Percentiles rank a stretch among this genome's conserved stretches.
These are phyloP conservation scores for Amphiura filiformis DNA, from an alignment of 35 echinoderm and acorn worm genomes.

Conservation along the genomic window DNA sequence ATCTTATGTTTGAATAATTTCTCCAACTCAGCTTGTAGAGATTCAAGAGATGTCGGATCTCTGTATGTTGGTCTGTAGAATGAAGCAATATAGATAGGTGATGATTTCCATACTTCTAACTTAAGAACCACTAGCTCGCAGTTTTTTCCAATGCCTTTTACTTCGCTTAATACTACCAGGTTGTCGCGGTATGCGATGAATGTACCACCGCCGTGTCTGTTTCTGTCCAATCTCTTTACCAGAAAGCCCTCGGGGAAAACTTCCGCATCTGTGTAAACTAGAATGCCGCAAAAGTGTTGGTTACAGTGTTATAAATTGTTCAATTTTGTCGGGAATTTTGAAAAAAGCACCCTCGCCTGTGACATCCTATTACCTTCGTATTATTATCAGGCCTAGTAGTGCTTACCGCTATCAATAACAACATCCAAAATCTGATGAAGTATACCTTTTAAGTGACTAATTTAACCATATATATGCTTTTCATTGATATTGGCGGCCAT, in stretches of 20 bases:
- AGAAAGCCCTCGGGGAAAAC: neutral
- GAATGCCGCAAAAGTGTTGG: no score
- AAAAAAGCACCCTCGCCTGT: no score
- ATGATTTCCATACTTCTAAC: neutral
- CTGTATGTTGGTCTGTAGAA: neutral
- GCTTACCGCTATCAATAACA: no score
- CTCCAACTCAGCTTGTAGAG: neutral
- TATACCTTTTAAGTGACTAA: no score
- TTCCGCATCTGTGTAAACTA: neutral
- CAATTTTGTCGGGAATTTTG: no score
- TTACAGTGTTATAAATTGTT: no score
- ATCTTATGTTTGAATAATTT: neutral
- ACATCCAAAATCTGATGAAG: no score
- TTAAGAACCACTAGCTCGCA: neutral
- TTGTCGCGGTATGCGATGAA: neutral
- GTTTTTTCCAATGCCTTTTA: neutral
- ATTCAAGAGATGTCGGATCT: neutral
- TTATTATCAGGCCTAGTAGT: no score
- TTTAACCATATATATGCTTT: no score
- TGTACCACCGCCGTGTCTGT: neutral
- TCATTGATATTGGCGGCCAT: no score
- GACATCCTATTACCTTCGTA: no score
- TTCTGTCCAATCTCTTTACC: neutral
- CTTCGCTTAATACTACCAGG: neutral
- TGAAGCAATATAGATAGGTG: neutral